Percentiles rank a stretch among this genome's conserved stretches.
These are phyloP conservation scores for Melanargia galathea DNA, from an alignment of 2,888 invertebrate species.

Conservation along the genomic window DNA sequence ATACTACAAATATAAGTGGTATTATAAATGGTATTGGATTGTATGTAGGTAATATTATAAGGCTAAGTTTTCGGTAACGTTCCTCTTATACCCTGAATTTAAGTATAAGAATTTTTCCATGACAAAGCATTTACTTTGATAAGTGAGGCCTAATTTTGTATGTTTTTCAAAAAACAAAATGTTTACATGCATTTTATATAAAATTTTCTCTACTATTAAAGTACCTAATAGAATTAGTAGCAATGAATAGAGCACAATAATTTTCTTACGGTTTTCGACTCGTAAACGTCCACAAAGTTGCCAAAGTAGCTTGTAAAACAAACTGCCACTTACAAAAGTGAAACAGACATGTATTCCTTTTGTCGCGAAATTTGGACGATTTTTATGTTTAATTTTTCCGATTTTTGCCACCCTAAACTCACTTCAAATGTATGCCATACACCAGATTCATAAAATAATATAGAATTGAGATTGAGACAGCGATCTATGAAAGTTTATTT, in stretches of 20 bases:
- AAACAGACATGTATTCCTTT: constrained; percentile 4
- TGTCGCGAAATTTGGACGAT: background rate
- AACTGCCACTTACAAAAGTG: constrained; percentile 9
- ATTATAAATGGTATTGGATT: no score
- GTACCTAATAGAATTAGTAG: constrained; percentile 47
- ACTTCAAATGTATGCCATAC: no score
- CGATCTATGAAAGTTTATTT: no score
- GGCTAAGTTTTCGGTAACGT: no score
- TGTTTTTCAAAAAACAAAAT: constrained; percentile 50
- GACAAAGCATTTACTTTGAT: constrained; percentile 75
- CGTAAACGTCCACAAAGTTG: constrained; percentile 77
- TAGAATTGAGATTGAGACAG: no score
- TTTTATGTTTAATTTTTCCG: background rate
- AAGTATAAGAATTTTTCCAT: constrained; percentile 63
- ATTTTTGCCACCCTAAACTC: no score
- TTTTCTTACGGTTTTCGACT: constrained; percentile 58
- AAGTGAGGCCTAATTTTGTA: constrained; percentile 77
- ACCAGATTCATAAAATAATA: no score
- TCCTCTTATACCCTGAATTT: no score
- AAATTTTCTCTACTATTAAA: constrained; percentile 17
- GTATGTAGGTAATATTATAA: no score
- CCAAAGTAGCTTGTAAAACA: constrained; percentile 75
- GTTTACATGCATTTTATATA: constrained; percentile 18
- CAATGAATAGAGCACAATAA: constrained; percentile 49
- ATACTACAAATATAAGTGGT: no score